A percentile compares a stretch with the other conserved stretches of the same genome.
phyloP scores from a whole-genome alignment of 2,797 vertebrate genomes.

The Rhinogobio ventralis region DNA sequence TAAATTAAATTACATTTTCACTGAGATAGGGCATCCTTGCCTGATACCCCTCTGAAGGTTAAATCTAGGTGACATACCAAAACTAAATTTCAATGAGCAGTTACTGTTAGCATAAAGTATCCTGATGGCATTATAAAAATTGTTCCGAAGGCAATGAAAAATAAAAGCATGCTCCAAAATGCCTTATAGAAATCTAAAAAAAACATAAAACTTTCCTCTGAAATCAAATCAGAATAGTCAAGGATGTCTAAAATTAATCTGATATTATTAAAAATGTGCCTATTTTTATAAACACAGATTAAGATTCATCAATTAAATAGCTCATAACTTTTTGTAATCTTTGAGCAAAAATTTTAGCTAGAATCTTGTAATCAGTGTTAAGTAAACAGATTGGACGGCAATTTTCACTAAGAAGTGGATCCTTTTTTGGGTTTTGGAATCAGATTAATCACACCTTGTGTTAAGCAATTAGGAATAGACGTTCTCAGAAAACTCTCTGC shows the following conservation, averaged over 20 bases:
- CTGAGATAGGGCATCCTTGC: no score
- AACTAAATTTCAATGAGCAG: no score
- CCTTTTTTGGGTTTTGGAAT: background rate
- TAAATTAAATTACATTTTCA: no score
- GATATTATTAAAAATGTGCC: background rate
- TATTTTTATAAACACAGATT: background rate
- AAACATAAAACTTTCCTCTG: no score
- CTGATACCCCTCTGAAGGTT: no score
- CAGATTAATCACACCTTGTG: background rate
- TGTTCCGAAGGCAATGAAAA: no score
- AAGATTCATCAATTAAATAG: background rate
- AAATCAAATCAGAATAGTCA: background rate
- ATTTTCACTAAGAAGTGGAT: background rate
- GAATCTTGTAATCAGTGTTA: background rate
- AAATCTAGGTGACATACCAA: no score
- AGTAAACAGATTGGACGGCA: background rate
- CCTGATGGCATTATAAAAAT: no score
- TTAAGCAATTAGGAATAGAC: background rate
- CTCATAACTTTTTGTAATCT: no score
- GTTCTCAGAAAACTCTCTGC: background rate
- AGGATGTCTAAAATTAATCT: background rate
- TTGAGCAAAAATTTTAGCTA: background rate
- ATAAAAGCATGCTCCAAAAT: no score
- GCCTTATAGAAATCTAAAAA: no score
- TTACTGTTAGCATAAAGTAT: no score